Percentiles rank a stretch among this genome's conserved stretches.
These are phyloP conservation scores for Athene noctua DNA, from an alignment of 2,113 vertebrate species.

Conservation along the genomic window DNA sequence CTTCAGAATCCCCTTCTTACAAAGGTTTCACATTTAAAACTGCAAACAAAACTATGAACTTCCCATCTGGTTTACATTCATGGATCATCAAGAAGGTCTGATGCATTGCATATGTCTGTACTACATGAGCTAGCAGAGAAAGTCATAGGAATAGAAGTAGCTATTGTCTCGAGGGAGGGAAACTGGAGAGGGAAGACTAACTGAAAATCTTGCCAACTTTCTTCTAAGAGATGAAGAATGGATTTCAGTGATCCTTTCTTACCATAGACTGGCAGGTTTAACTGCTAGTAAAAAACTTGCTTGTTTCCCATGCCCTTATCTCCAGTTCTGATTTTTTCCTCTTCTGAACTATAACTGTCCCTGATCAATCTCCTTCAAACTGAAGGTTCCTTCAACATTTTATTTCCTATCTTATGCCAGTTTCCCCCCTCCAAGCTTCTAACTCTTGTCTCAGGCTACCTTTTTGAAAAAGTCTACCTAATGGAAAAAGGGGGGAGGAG, in stretches of 20 bases:
- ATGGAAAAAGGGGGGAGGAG: not conserved
- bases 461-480: not conserved
- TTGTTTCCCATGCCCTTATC: not conserved
- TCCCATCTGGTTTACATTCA: not conserved
- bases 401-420: not conserved
- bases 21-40: not conserved
- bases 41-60: not conserved
- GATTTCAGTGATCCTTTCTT: not conserved
- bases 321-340: not conserved
- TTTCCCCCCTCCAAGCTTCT: not conserved
- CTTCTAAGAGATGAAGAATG: not conserved
- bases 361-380: not conserved
- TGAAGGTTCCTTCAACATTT: not conserved
- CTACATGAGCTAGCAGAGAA: not conserved
- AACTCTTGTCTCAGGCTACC: not conserved
- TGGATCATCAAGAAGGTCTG: not conserved
- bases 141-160: not conserved
- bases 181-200: not conserved
- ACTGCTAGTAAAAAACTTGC: not conserved
- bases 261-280: not conserved
- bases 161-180: not conserved
- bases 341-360: not conserved
- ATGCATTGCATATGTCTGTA: not conserved
- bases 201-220: not conserved
- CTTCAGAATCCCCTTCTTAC: not conserved